These are phyloP conservation scores for Thera britannica DNA, from an alignment of 2,888 invertebrate species.

Conservation along the genomic window DNA sequence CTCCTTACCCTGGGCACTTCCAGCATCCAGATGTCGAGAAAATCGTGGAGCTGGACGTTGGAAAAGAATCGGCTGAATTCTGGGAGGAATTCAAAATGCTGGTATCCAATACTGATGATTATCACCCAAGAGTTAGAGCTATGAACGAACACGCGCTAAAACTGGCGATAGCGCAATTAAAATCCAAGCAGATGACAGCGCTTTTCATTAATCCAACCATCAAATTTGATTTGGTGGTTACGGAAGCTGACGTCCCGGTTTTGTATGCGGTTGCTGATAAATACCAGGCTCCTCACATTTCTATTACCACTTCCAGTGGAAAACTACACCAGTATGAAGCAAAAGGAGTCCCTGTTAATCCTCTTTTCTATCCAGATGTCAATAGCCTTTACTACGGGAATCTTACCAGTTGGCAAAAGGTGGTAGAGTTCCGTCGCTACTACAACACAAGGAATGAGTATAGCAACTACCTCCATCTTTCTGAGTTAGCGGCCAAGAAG, in stretches of 20 bases:
- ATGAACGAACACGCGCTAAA: constrained; percentile 67
- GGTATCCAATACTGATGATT: constrained; percentile 69
- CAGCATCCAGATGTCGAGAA: constrained; percentile 63
- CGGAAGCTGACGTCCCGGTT: constrained; percentile 81
- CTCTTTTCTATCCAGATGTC: constrained; percentile 78
- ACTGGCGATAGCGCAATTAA: constrained; percentile 70
- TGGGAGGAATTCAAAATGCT: constrained; percentile 71
- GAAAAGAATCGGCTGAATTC: constrained; percentile 62
- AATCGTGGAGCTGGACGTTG: constrained; percentile 72
- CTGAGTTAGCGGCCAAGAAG: constrained; percentile 70
- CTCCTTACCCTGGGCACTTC: constrained; percentile 75
- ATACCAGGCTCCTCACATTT: constrained; percentile 82
- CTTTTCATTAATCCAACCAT: constrained; percentile 70
- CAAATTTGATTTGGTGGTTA: constrained; percentile 83
- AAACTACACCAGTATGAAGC: constrained; percentile 77
- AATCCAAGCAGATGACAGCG: constrained; percentile 71
- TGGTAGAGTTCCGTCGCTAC: constrained; percentile 64
- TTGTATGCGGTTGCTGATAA: constrained; percentile 80
- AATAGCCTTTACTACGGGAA: constrained; percentile 71
- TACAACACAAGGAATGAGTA: constrained; percentile 66
- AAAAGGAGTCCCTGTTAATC: constrained; percentile 82
- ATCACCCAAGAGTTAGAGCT: constrained; percentile 58
- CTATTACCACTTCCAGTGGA: constrained; percentile 78
- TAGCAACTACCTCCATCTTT: constrained; percentile 64
- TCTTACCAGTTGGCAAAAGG: constrained; percentile 70